Base-by-base conservation (phyloP, 2,888 invertebrate species). In the Dicyrtoma fusca region DNA sequence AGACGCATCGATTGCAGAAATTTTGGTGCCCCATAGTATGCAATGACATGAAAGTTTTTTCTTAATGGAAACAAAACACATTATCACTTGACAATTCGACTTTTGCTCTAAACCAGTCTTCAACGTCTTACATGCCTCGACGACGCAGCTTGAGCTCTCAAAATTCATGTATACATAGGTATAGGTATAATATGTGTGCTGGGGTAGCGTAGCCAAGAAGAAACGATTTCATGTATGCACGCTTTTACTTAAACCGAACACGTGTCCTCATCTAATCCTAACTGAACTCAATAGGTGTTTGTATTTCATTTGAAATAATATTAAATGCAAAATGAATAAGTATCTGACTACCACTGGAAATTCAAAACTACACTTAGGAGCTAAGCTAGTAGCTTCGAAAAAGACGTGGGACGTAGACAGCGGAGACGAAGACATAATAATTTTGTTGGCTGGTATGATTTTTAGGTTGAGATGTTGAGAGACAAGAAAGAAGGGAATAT, bases 21-120 rank as follows among this genome's bases (percentile, higher is more conserved):
- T 68, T 57, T 68, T 42, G 45, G 42, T 61, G 26, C 25, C n/a
- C 34, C 11, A 17, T 17, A 55, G 59, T 59, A 68, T 68, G 68
- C 68, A 42, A 23, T 23, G 68, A 59, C 68, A 68, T 68, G 68
- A 45, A 49, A 25, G 21, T 42, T 63, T 26, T 64, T 51, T 51
- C 25, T 64, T 23, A 47, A 64, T 64, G 49, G 23, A 17, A 51
- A 26, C 51, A 64, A 64, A 64, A 49, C 25, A 51, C 26, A 64
- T 64, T 64, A 49, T 49, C 49, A 49, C 64, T 64, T 64, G 64
- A 64, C 64, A 64, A 64, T 64, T 64, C 49, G 49, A 64, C 64
- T 64, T 64, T 45, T 64, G 47, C 51, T 4, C 13, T 26, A 25
- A 47, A 49, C 64, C 64, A 47, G 45, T 47, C 19, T 63, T n/a